These are phyloP conservation scores for Ochotona curzoniae DNA, from an alignment of 2,113 vertebrate genomes.

Conservation along the genomic window DNA sequence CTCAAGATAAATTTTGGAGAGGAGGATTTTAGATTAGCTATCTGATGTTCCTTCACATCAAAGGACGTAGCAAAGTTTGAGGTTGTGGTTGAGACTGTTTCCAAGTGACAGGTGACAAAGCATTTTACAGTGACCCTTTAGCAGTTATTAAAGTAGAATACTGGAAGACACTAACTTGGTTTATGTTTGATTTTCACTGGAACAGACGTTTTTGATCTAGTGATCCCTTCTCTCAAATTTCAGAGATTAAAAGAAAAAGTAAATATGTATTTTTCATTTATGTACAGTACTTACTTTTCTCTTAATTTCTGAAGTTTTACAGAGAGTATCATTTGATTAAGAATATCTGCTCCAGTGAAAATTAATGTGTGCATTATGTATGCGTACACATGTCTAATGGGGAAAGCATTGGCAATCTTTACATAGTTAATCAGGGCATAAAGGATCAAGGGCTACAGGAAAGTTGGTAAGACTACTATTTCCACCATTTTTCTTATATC, in stretches of 20 bases:
- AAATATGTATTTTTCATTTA: background rate
- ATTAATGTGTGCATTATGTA: background rate
- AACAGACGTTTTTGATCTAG: background rate
- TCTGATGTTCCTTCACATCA: background rate
- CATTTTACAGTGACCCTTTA: background rate
- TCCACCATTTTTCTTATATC: no score
- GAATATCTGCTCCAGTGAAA: background rate
- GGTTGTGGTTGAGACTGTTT: background rate
- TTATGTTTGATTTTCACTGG: slow-evolving; percentile 8
- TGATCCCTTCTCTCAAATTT: slow-evolving; percentile 21
- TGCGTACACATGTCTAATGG: background rate
- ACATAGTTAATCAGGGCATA: no score
- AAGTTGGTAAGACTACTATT: no score
- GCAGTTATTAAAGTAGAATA: background rate
- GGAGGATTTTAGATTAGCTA: background rate
- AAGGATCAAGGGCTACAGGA: no score
- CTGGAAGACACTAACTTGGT: background rate
- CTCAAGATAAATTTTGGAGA: background rate
- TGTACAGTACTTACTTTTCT: background rate
- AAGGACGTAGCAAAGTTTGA: background rate
- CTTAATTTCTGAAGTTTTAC: slow-evolving; percentile 39
- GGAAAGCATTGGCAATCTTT: background rate
- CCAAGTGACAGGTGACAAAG: background rate
- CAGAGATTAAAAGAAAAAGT: slow-evolving; percentile 22
- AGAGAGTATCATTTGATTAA: background rate